Percentiles rank a stretch among this genome's conserved stretches.
Evolutionary conservation across 2,888 invertebrate genomes (phyloP).

Genomic region (Ethmia dodecea): DNA sequence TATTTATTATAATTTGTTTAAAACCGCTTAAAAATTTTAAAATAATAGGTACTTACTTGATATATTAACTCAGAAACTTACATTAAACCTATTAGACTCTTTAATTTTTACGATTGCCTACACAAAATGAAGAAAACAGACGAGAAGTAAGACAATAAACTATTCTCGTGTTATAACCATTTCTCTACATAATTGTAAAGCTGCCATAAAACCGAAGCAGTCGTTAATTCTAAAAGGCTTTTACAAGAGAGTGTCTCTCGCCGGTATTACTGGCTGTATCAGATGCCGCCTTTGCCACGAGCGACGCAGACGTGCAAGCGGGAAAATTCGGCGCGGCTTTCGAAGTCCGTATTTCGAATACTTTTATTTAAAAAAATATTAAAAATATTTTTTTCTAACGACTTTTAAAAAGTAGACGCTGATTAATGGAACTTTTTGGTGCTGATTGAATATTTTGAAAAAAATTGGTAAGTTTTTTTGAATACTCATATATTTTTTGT

Average conservation of each 20-base stretch:
- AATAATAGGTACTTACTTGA: too few species aligned
- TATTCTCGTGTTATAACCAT: too few species aligned
- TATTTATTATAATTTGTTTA: too few species aligned
- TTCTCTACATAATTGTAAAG: too few species aligned
- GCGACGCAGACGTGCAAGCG: slow-evolving; percentile 33
- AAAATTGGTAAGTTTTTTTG: slow-evolving; percentile 8
- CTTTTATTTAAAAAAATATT: slow-evolving; percentile 15
- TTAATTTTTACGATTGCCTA: too few species aligned
- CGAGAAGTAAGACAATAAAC: too few species aligned
- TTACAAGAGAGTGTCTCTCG: slow-evolving; percentile 31
- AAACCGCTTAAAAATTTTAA: too few species aligned
- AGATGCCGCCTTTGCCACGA: slow-evolving; percentile 45
- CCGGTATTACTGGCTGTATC: slow-evolving; percentile 41
- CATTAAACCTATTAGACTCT: too few species aligned
- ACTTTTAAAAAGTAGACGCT: neutral
- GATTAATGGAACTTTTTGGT: slow-evolving; percentile 2
- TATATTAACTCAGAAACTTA: too few species aligned
- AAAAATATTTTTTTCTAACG: slow-evolving; percentile 10
- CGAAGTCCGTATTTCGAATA: slow-evolving; percentile 24
- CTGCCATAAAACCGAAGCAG: neutral
- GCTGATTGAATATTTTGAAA: neutral
- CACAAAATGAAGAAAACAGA: too few species aligned
- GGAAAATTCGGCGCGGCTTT: slow-evolving; percentile 21
- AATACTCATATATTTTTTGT: too few species aligned
- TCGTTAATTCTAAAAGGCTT: slow-evolving; percentile 33